Evolutionary conservation across 2,888 invertebrate species (phyloP).

Genomic region (Busseola fusca): DNA sequence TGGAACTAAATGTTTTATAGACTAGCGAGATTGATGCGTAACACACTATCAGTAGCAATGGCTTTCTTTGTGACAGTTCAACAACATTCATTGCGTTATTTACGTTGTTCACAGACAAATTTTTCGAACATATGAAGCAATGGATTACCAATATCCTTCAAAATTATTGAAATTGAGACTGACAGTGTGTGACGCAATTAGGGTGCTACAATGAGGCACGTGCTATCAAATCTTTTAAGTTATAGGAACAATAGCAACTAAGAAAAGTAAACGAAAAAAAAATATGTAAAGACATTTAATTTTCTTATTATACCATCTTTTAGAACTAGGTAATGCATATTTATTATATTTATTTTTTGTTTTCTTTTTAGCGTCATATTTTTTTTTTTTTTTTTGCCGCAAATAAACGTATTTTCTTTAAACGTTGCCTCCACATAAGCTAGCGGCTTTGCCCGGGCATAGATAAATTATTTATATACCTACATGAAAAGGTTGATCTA

Average conservation of each 20-base stretch:
- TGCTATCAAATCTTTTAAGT: neutral
- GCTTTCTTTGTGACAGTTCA: no score
- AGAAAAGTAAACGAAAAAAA: neutral
- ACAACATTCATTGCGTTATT: no score
- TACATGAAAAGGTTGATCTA: constrained; percentile 35
- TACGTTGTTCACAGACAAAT: neutral
- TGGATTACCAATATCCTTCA: neutral
- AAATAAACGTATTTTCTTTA: no score
- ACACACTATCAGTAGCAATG: no score
- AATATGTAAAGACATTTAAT: no score
- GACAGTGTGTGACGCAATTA: neutral
- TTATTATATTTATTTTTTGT: no score
- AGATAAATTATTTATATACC: constrained; percentile 21
- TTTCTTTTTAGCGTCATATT: no score
- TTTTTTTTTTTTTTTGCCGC: no score
- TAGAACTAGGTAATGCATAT: no score
- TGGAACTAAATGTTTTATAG: neutral
- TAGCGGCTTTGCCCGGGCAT: neutral
- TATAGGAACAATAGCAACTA: neutral
- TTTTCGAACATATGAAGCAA: neutral
- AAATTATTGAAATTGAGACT: neutral
- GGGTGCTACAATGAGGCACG: neutral
- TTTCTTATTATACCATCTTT: no score
- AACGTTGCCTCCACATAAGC: neutral
- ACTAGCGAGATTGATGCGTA: neutral